Evolutionary conservation across 2,113 vertebrate species (phyloP).

Genomic region (Silurus asotus): DNA sequence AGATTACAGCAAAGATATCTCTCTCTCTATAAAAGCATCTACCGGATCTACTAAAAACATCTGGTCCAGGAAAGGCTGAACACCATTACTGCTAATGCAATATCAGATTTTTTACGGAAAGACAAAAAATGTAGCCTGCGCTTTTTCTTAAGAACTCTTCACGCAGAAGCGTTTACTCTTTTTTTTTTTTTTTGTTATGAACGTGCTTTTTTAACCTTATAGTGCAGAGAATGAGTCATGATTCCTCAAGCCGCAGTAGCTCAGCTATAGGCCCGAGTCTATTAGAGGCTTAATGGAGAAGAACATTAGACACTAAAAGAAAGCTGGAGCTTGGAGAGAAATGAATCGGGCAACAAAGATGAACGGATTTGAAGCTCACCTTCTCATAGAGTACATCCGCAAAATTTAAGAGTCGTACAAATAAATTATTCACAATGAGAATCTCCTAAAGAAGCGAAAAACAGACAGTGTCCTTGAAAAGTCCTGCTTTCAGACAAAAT

Average conservation of each 20-base stretch:
- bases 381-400: neutral
- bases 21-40: neutral
- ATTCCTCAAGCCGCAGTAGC: neutral
- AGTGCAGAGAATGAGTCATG: constrained; percentile 19
- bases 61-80: neutral
- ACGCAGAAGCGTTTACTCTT: constrained; percentile 21
- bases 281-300: constrained; percentile 23
- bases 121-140: constrained; percentile 17
- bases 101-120: constrained; percentile 10
- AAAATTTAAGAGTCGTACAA: constrained; percentile 1
- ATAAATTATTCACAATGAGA: constrained; percentile 65
- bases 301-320: constrained; percentile 7
- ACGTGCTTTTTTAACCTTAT: neutral
- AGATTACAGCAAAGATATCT: neutral
- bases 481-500: neutral
- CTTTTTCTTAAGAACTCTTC: constrained; percentile 41
- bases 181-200: neutral
- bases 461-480: constrained; percentile 24
- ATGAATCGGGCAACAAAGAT: neutral
- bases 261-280: constrained; percentile 2
- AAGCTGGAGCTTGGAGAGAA: neutral
- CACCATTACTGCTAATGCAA: neutral
- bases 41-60: neutral
- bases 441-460: constrained; percentile 51
- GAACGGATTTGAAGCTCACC: neutral